Evolutionary conservation across 2,113 vertebrate genomes (phyloP).

Genomic region (Limnothrissa miodon): DNA sequence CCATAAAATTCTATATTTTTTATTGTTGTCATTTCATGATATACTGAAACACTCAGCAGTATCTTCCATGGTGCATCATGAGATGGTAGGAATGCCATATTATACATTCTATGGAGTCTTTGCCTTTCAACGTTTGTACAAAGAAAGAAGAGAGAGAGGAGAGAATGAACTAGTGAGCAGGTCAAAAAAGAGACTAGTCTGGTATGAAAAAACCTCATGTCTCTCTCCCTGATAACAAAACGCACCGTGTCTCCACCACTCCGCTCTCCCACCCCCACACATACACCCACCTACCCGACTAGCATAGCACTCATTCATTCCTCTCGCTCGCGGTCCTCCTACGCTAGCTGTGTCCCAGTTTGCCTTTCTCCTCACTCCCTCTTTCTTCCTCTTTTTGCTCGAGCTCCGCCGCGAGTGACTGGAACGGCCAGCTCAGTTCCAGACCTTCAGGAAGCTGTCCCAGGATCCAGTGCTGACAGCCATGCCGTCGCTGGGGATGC

Average conservation of each 20-base stretch:
- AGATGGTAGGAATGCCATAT: constrained; percentile 43
- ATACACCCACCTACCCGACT: neutral
- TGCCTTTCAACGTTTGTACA: constrained; percentile 40
- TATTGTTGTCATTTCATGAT: constrained; percentile 36
- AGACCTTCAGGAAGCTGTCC: constrained; percentile 93
- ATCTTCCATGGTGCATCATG: constrained; percentile 37
- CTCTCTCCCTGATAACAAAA: constrained; percentile 12
- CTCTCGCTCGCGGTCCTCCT: constrained; percentile 15
- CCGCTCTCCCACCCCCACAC: neutral
- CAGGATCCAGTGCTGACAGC: constrained; percentile 98
- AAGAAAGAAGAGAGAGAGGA: constrained; percentile 49
- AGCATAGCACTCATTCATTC: neutral
- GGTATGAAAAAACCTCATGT: neutral
- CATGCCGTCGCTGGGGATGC: constrained; percentile 91
- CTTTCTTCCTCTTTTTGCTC: neutral
- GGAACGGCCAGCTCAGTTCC: constrained; percentile 65
- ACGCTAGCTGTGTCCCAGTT: constrained; percentile 8
- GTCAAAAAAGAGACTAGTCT: constrained; percentile 20
- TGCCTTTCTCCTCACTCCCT: constrained; percentile 13
- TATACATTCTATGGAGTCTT: constrained; percentile 44
- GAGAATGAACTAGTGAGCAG: constrained; percentile 23
- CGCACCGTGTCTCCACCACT: neutral
- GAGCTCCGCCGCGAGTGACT: neutral
- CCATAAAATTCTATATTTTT: constrained; percentile 38
- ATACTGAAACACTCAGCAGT: constrained; percentile 20